Base-by-base conservation (phyloP, 2,113 vertebrate species). In the Merops nubicus region DNA sequence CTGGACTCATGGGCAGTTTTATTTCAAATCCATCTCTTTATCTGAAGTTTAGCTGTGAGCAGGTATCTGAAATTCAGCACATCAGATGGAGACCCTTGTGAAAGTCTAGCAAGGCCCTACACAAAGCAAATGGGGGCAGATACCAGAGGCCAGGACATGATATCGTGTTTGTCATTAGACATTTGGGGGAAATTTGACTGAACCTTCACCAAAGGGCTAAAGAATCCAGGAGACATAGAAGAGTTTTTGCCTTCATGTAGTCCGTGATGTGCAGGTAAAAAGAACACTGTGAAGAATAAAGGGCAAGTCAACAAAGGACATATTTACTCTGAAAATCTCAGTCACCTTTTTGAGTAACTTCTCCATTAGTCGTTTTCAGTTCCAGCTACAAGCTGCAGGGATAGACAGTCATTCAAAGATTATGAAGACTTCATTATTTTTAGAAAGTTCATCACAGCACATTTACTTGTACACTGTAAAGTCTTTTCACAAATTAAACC, bases 401-500 rank as follows among this genome's bases (percentile, higher is more conserved):
- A 43, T 34, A 90, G 82, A 73, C n/a, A 60, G 67, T 83, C 83
- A 88, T 68, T 88, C 64, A 69, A 72, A 92, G 51, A 93, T 68
- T 62, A 72, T 73, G 57, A 95, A 93, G 45, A 17, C 48, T 92
- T 79, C 69, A 57, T 91, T 96, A 82, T 92, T 95, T 95, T 96
- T 85, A 81, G 79, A 76, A 95, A 93, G 76, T 96, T 95, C 48
- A 79, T 94, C 89, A 40, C 47, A 79, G 85, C 51, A 60, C 67
- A 73, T 92, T 95, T 88, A 84, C 64, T 89, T 70, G 31, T 62
- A 73, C 57, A 42, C 48, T 89, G 28, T 68, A 59, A 88, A 94
- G 72, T 91, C 91, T 93, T 96, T 94, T 92, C 86, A 91, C 57
- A 86, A 91, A 96, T 95, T 89, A 94, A 91, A 92, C 92, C 74